These are phyloP conservation scores for Noctua comes DNA, from an alignment of 2,888 invertebrate species.

Conservation along the genomic window DNA sequence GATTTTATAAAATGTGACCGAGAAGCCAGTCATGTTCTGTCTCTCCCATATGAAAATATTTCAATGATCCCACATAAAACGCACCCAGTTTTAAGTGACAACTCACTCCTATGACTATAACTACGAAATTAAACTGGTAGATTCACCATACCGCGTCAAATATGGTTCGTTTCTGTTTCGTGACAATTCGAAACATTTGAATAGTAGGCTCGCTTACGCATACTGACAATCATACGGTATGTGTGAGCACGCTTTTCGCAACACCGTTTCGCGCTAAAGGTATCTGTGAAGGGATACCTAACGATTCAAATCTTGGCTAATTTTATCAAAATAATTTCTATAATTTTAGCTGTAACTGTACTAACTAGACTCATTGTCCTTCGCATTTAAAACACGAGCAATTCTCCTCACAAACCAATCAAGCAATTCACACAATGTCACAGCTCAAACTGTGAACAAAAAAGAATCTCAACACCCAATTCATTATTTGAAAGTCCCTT, in stretches of 20 bases:
- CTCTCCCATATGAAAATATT: neutral
- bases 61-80: neutral
- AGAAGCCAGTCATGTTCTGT: neutral
- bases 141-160: neutral
- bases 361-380: neutral
- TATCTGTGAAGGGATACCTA: neutral
- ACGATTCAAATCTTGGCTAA: neutral
- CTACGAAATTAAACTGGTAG: neutral
- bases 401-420: conserved; percentile 37
- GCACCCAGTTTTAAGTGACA: neutral
- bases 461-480: conserved; percentile 63
- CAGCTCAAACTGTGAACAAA: conserved; percentile 35
- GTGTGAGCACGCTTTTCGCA: neutral
- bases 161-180: no score
- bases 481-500: conserved; percentile 61
- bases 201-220: neutral
- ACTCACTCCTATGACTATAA: neutral
- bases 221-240: neutral
- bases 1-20: neutral
- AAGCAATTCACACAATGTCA: conserved; percentile 30
- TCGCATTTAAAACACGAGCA: neutral
- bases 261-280: neutral
- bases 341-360: neutral
- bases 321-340: neutral
- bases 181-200: neutral